A percentile compares a stretch with the other conserved stretches of the same genome.
Conservation (phyloP, 2,113 vertebrate genomes). For the Dipodomys spectabilis region DNA sequence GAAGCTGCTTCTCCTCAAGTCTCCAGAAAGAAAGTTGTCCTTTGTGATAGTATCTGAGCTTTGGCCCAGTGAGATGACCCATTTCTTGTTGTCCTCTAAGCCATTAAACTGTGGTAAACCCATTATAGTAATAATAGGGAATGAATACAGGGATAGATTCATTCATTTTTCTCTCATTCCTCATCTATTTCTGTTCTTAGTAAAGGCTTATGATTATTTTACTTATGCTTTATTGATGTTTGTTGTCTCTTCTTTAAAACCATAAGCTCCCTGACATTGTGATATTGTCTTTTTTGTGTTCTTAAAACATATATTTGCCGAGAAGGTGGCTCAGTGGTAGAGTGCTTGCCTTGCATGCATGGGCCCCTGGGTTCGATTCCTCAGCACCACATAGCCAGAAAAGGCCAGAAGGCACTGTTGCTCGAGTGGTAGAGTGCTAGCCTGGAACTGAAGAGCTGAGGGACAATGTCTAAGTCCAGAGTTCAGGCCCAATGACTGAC, state of each 20-base stretch:
- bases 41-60: not conserved
- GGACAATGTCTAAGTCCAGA: too few species aligned
- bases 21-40: not conserved
- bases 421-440: too few species aligned
- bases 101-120: not conserved
- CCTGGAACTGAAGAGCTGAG: too few species aligned
- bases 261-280: not conserved
- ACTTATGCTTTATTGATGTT: not conserved
- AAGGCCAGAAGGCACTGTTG: too few species aligned
- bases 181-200: not conserved
- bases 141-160: accelerated
- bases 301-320: not conserved
- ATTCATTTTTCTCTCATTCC: not conserved
- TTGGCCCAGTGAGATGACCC: not conserved
- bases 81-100: not conserved
- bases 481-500: too few species aligned
- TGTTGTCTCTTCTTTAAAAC: not conserved
- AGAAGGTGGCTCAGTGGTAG: too few species aligned
- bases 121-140: not conserved
- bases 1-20: not conserved
- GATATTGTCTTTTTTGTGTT: not conserved
- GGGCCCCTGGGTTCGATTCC: too few species aligned
- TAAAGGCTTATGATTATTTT: too few species aligned
- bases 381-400: too few species aligned
- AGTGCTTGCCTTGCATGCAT: too few species aligned